phyloP scores from a whole-genome alignment of 2,113 vertebrate species.

The Notechis scutatus region DNA sequence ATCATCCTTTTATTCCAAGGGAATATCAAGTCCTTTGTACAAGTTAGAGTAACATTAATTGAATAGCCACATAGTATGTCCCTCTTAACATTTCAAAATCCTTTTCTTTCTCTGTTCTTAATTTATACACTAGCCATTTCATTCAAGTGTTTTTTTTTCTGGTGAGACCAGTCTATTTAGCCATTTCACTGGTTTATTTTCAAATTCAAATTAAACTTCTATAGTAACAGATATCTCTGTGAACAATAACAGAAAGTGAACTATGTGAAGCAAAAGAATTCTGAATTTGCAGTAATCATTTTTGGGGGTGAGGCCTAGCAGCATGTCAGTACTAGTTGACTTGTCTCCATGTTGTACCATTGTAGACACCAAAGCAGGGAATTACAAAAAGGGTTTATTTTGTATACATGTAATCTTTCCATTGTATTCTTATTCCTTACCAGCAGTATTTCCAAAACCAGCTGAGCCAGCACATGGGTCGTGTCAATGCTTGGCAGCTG shows the following conservation, averaged over 20 bases:
- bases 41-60: not conserved
- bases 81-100: not conserved
- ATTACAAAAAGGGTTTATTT: not conserved
- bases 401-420: not conserved
- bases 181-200: not conserved
- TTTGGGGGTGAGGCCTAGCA: not conserved
- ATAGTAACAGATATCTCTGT: not conserved
- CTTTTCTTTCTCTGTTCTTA: not conserved
- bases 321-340: too few relatives aligned
- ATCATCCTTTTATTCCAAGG: not conserved
- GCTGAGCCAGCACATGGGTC: constrained; percentile 40
- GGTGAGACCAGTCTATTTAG: too few relatives aligned
- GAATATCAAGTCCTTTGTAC: not conserved
- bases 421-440: not conserved
- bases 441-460: constrained; percentile 47
- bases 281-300: not conserved
- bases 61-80: not conserved
- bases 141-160: too few relatives aligned
- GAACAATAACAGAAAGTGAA: not conserved
- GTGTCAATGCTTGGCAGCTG: constrained; percentile 35
- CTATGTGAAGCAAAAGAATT: not conserved
- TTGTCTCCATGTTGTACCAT: not conserved
- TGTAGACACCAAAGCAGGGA: not conserved
- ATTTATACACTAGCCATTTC: not conserved
- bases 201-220: not conserved